phyloP scores from a whole-genome alignment of 2,888 invertebrate genomes.

The Oconnorella tubifera region DNA sequence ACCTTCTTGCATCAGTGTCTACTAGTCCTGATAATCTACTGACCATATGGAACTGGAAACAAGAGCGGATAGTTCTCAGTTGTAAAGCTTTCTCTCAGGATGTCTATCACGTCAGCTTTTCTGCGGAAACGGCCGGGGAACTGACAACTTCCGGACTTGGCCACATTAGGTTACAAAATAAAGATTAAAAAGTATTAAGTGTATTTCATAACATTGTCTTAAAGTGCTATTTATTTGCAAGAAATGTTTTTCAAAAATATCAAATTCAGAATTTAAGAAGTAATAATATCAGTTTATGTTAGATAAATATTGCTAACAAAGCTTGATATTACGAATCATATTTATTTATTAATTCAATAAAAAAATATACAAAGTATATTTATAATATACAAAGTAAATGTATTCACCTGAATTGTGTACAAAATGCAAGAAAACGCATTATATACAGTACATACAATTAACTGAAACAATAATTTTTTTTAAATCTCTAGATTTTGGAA shows the following conservation, averaged over 20 bases:
- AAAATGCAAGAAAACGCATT: too few relatives aligned
- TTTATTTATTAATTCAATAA: too few relatives aligned
- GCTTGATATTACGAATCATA: too few relatives aligned
- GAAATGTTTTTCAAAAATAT: too few relatives aligned
- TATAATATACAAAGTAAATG: too few relatives aligned
- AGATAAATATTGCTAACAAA: too few relatives aligned
- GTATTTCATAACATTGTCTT: background rate
- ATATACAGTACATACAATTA: too few relatives aligned
- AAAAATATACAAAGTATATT: too few relatives aligned
- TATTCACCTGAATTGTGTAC: too few relatives aligned
- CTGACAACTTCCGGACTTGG: conserved; percentile 71
- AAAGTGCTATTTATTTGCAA: too few relatives aligned
- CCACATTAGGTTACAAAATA: conserved; percentile 56
- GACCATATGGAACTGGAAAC: conserved; percentile 84
- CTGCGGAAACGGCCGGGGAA: conserved; percentile 73
- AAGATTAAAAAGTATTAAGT: conserved; percentile 7
- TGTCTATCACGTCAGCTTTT: conserved; percentile 75
- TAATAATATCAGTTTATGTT: too few relatives aligned
- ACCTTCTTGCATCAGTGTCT: conserved; percentile 75
- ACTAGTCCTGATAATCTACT: conserved; percentile 81
- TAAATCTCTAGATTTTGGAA: conserved; percentile 75
- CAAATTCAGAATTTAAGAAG: too few relatives aligned
- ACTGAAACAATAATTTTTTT: background rate
- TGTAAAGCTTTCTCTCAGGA: conserved; percentile 80
- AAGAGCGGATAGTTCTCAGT: conserved; percentile 71